Conservation (phyloP, 2,113 vertebrate species). For the Eidolon helvum region DNA sequence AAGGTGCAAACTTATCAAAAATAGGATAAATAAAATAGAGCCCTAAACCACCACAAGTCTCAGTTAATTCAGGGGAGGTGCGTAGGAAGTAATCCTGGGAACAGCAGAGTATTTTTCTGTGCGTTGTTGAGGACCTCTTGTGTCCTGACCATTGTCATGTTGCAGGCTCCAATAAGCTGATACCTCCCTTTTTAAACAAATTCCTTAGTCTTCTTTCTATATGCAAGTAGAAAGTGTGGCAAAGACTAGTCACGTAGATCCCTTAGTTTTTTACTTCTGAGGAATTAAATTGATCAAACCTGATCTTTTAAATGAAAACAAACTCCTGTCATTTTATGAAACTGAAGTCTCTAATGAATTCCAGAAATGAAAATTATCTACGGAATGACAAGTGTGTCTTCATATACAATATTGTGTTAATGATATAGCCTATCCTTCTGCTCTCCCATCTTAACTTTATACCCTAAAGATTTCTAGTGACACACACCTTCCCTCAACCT, state of each 20-base stretch:
- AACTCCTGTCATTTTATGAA: neutral
- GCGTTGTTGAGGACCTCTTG: neutral
- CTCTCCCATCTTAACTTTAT: neutral
- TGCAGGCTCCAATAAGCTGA: neutral
- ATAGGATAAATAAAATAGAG: neutral
- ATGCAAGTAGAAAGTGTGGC: neutral
- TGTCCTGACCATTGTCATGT: neutral
- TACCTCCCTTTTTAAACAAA: neutral
- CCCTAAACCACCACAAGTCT: neutral
- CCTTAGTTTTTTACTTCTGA: neutral
- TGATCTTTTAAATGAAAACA: neutral
- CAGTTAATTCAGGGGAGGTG: neutral
- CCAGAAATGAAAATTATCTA: neutral
- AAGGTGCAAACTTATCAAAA: neutral
- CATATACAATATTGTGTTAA: neutral
- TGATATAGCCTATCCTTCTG: neutral
- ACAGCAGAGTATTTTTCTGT: neutral
- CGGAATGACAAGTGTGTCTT: neutral
- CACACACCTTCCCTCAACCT: neutral
- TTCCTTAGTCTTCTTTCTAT: neutral
- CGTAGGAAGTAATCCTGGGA: neutral
- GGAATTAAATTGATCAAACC: neutral
- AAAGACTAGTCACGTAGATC: neutral
- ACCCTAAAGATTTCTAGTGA: neutral
- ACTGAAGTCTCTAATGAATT: neutral